These are phyloP conservation scores for Tachuris rubrigastra DNA, from an alignment of 2,113 vertebrate genomes.

Conservation along the genomic window DNA sequence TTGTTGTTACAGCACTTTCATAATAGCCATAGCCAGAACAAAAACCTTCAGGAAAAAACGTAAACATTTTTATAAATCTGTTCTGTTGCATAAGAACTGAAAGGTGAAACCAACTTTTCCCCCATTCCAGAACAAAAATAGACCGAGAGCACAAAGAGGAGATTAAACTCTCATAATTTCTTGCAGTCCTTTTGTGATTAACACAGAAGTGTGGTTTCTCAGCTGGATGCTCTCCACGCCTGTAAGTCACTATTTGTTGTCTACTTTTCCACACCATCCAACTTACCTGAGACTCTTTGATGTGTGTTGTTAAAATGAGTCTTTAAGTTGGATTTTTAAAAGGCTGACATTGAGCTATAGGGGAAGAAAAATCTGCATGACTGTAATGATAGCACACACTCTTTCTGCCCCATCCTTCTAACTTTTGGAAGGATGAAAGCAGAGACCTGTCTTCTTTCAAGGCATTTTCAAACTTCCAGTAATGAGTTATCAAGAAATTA, in stretches of 20 bases:
- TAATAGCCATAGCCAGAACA: neutral
- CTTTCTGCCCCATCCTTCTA: neutral
- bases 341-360: neutral
- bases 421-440: neutral
- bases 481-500: neutral
- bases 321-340: neutral
- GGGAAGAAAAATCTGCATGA: neutral
- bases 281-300: neutral
- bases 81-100: neutral
- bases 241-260: neutral
- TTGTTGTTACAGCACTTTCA: neutral
- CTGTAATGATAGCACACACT: neutral
- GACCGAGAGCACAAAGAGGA: neutral
- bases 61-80: slow-evolving; percentile 34
- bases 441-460: neutral
- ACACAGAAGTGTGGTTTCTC: neutral
- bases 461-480: neutral
- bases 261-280: neutral
- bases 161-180: neutral
- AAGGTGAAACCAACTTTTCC: slow-evolving; percentile 1
- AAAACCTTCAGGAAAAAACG: slow-evolving; percentile 21
- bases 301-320: neutral
- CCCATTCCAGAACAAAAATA: slow-evolving; percentile 6
- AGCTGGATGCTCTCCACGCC: neutral
- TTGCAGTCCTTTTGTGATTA: neutral